A percentile compares a stretch with the other conserved stretches of the same genome.
These are phyloP conservation scores for Morone saxatilis DNA, from an alignment of 2,113 vertebrate genomes.

Conservation along the genomic window DNA sequence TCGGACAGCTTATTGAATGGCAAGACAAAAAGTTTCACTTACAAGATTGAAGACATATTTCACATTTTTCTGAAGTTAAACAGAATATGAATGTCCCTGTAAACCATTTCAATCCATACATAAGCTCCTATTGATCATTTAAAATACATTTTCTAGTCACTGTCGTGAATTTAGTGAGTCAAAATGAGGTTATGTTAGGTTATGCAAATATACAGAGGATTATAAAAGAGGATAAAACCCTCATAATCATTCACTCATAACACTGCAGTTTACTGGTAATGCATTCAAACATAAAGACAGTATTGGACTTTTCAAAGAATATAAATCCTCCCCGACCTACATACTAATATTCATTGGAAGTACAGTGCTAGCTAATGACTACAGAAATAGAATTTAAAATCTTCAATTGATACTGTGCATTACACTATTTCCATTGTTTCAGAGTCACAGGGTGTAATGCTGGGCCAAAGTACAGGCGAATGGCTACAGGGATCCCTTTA, in stretches of 20 bases:
- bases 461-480: constrained; percentile 22
- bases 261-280: neutral
- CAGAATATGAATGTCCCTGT: constrained; percentile 3
- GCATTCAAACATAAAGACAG: constrained; percentile 25
- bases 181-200: constrained; percentile 47
- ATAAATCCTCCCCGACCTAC: neutral
- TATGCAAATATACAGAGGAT: neutral
- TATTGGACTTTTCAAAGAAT: neutral
- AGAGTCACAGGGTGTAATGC: neutral
- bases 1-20: neutral
- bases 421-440: constrained; percentile 3
- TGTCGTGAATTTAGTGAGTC: constrained; percentile 9
- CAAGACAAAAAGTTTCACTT: neutral
- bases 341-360: neutral
- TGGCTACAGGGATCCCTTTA: constrained; percentile 38
- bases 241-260: neutral
- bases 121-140: neutral
- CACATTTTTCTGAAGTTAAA: constrained; percentile 13
- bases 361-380: neutral
- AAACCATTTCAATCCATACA: neutral
- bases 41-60: neutral
- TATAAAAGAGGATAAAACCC: neutral
- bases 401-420: neutral
- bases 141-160: constrained; percentile 8
- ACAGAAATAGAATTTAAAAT: constrained; percentile 11